These are phyloP conservation scores for Perdita meconis DNA, from an alignment of 2,888 invertebrate genomes.

Conservation along the genomic window DNA sequence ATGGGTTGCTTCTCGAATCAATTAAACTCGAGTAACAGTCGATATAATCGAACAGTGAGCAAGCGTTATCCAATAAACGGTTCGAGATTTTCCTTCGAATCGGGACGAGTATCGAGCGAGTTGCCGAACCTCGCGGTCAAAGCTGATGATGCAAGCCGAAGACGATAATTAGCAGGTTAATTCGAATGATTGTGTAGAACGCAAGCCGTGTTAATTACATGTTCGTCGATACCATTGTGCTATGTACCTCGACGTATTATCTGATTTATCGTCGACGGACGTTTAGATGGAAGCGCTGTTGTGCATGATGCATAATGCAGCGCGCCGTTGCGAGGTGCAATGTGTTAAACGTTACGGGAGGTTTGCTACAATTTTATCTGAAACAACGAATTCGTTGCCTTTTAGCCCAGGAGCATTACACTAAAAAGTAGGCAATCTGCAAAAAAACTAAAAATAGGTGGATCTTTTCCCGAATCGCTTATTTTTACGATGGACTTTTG, in stretches of 20 bases:
- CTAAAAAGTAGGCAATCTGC: too few species aligned
- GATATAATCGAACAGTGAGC: background rate
- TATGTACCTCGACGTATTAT: constrained; percentile 48
- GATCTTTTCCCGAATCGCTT: too few species aligned
- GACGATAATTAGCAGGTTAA: constrained; percentile 65
- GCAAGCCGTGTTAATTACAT: constrained; percentile 63
- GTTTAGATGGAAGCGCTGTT: constrained; percentile 62
- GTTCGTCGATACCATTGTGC: constrained; percentile 57
- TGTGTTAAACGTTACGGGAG: constrained; percentile 30
- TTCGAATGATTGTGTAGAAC: constrained; percentile 61
- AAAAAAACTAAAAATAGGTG: too few species aligned
- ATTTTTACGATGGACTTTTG: too few species aligned
- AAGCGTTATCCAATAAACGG: constrained; percentile 24
- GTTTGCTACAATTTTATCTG: constrained; percentile 7
- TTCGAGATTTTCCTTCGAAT: constrained; percentile 35
- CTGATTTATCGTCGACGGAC: constrained; percentile 66
- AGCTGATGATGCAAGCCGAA: constrained; percentile 47
- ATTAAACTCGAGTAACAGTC: too few species aligned
- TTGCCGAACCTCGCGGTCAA: constrained; percentile 25
- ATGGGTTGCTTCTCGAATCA: too few species aligned
- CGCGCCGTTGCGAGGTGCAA: constrained; percentile 10
- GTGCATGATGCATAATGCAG: constrained; percentile 60
- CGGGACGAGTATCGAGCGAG: constrained; percentile 43
- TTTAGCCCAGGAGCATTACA: background rate
- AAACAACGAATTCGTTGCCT: constrained; percentile 14